A percentile compares a stretch with the other conserved stretches of the same genome.
Evolutionary conservation across 2,797 vertebrate species (phyloP).

Genomic region (Anguilla marmorata): DNA sequence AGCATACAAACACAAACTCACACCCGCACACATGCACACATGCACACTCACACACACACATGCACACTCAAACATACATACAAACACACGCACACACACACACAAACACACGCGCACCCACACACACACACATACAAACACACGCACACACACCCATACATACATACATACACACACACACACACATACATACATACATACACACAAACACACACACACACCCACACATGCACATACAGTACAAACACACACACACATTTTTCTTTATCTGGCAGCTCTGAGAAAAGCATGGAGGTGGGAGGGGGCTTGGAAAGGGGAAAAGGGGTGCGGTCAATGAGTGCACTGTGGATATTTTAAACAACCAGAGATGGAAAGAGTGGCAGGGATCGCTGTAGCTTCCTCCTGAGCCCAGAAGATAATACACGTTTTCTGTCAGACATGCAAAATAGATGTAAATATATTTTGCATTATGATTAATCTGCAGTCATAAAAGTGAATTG

Average conservation of each 20-base stretch:
- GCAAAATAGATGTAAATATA: background rate
- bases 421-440: background rate
- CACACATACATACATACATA: conserved; percentile 26
- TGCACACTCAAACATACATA: background rate
- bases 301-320: background rate
- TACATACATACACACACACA: background rate
- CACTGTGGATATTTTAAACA: conserved; percentile 4
- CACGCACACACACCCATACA: conserved; percentile 16
- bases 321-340: background rate
- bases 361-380: background rate
- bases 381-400: background rate
- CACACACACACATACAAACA: background rate
- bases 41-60: background rate
- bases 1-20: conserved; percentile 17
- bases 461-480: background rate
- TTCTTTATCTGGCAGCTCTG: conserved; percentile 9
- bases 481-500: background rate
- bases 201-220: conserved; percentile 12
- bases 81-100: background rate
- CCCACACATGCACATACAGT: background rate
- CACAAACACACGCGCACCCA: conserved; percentile 11
- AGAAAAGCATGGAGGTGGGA: background rate
- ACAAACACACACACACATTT: conserved; percentile 16
- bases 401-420: background rate
- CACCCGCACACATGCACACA: background rate